A percentile compares a stretch with the other conserved stretches of the same genome.
Conservation (phyloP, 2,888 invertebrate genomes). For the Caenorhabditis sulstoni region DNA sequence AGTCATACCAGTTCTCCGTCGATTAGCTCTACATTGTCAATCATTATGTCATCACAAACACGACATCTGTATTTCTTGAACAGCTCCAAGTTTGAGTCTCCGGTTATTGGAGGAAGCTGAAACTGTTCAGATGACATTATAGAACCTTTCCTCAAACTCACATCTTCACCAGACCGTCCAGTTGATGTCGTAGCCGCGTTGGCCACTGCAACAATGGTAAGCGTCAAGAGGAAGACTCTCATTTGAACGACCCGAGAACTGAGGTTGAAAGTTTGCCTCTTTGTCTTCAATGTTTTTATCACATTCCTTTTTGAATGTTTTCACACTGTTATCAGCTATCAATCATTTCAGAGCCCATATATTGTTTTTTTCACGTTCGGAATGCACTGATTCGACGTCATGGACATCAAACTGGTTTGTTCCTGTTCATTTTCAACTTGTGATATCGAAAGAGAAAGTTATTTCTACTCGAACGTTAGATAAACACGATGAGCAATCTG, state of each 20-base stretch:
- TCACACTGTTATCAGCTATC: background rate
- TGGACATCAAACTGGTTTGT: background rate
- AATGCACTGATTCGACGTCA: background rate
- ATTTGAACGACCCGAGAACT: too few species aligned
- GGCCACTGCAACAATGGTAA: too few species aligned
- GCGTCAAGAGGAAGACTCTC: too few species aligned
- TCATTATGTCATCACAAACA: constrained; percentile 43
- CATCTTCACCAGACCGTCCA: background rate
- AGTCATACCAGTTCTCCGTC: constrained; percentile 54
- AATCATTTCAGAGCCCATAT: background rate
- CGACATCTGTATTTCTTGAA: constrained; percentile 47
- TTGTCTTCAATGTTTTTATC: background rate
- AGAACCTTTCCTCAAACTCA: background rate
- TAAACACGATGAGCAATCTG: constrained; percentile 27
- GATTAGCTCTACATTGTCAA: constrained; percentile 36
- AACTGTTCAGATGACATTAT: background rate
- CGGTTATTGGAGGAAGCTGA: constrained; percentile 19
- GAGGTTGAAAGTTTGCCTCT: too few species aligned
- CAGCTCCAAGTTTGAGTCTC: constrained; percentile 32
- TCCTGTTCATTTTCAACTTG: background rate
- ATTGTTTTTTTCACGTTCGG: background rate
- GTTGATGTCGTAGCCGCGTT: background rate
- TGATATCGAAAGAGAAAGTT: background rate
- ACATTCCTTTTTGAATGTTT: background rate
- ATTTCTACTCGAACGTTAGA: background rate